Evolutionary conservation across 2,888 invertebrate genomes (phyloP).

Genomic region (Archaeoteleia sp.): DNA sequence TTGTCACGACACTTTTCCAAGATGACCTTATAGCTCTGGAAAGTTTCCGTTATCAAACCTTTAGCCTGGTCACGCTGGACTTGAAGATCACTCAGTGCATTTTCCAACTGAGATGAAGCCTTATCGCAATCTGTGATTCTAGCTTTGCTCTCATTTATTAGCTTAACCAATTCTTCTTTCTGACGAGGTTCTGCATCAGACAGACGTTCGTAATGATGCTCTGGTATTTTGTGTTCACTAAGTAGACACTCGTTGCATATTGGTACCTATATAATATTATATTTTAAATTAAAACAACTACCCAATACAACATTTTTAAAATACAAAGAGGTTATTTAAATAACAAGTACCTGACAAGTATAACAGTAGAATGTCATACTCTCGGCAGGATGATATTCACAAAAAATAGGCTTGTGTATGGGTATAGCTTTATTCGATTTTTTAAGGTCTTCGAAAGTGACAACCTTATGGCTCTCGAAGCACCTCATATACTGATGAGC

Average conservation of each 20-base stretch:
- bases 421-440: conserved; percentile 86
- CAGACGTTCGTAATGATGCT: conserved; percentile 89
- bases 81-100: conserved; percentile 89
- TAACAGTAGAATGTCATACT: conserved; percentile 92
- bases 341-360: conserved; percentile 85
- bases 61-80: conserved; percentile 90
- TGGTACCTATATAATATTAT: conserved; percentile 78
- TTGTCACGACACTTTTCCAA: conserved; percentile 88
- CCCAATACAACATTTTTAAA: too few species aligned
- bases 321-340: too few species aligned
- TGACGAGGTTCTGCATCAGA: conserved; percentile 86
- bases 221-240: conserved; percentile 86
- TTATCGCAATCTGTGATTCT: conserved; percentile 86
- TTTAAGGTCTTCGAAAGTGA: conserved; percentile 90
- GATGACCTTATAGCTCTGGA: conserved; percentile 86
- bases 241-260: conserved; percentile 92
- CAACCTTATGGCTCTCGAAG: conserved; percentile 95
- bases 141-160: conserved; percentile 85
- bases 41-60: conserved; percentile 87
- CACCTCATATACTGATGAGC: conserved; percentile 98
- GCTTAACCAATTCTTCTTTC: conserved; percentile 84
- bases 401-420: conserved; percentile 92
- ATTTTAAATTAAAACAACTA: not conserved
- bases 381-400: conserved; percentile 87
- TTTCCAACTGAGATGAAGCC: conserved; percentile 84